Percentiles rank a stretch among this genome's conserved stretches.
Evolutionary conservation across 2,888 invertebrate genomes (phyloP).

Genomic region (Rhabditoides inermis): DNA sequence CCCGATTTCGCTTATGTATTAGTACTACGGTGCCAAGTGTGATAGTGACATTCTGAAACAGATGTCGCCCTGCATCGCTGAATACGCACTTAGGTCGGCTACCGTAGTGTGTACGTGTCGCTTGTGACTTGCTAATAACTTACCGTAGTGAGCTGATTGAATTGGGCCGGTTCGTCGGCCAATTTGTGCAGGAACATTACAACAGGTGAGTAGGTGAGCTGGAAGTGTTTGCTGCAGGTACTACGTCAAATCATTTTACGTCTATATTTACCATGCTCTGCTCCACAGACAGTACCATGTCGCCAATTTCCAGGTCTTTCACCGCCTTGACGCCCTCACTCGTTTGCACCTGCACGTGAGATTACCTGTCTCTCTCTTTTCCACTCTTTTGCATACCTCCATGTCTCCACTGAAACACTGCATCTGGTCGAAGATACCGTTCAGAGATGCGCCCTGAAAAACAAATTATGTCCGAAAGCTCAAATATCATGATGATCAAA

Average conservation of each 20-base stretch:
- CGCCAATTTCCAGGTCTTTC: constrained; percentile 40
- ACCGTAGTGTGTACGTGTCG: no score
- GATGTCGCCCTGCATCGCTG: no score
- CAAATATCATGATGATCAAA: no score
- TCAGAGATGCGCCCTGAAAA: constrained; percentile 18
- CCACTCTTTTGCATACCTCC: no score
- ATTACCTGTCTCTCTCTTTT: no score
- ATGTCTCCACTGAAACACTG: constrained; percentile 48
- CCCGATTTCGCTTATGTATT: no score
- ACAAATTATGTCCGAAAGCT: no score
- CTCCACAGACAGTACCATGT: constrained; percentile 43
- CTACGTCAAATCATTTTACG: background rate
- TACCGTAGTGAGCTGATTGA: constrained; percentile 30
- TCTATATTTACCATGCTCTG: constrained; percentile 28
- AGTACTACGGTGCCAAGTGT: no score
- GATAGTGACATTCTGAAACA: no score
- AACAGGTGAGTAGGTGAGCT: constrained; percentile 43
- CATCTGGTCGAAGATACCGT: constrained; percentile 30
- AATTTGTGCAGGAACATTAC: constrained; percentile 47
- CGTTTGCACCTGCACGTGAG: constrained; percentile 31
- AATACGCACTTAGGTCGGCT: no score
- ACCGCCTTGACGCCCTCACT: constrained; percentile 36
- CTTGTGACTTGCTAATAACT: no score
- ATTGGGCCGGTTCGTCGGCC: constrained; percentile 32
- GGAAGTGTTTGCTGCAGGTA: constrained; percentile 1